These are phyloP conservation scores for Stercorarius parasiticus DNA, from an alignment of 2,113 vertebrate species.

Conservation along the genomic window DNA sequence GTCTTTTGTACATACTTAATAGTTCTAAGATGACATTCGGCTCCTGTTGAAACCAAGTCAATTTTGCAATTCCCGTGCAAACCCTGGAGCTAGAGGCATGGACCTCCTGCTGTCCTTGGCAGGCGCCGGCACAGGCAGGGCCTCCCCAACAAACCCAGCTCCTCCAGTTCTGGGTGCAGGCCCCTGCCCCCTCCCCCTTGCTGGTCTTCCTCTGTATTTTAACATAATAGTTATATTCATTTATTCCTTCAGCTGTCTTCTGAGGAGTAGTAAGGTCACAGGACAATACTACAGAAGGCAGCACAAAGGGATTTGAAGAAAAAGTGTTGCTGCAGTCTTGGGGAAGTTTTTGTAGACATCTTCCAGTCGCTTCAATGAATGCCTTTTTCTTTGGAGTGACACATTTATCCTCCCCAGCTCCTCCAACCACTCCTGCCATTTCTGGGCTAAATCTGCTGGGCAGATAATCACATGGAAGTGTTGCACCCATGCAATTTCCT, in stretches of 20 bases:
- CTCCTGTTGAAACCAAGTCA: not conserved
- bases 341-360: not conserved
- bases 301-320: fast-evolving
- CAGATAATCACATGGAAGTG: not conserved
- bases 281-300: not conserved
- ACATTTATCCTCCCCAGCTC: not conserved
- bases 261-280: not conserved
- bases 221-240: not conserved
- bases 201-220: not conserved
- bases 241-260: not conserved
- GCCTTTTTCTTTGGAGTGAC: not conserved
- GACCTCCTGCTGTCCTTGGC: not conserved
- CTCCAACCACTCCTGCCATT: not conserved
- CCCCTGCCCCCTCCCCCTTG: not conserved
- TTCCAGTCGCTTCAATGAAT: not conserved
- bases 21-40: not conserved
- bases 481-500: not conserved
- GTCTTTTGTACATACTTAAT: fast-evolving
- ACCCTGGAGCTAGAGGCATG: not conserved
- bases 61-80: not conserved
- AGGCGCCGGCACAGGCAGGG: not conserved
- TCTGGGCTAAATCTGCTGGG: not conserved
- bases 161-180: not conserved
- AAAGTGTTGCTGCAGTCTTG: not conserved
- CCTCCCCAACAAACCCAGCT: not conserved